Conservation (phyloP, 2,797 vertebrate species). For the Lacerta agilis region DNA sequence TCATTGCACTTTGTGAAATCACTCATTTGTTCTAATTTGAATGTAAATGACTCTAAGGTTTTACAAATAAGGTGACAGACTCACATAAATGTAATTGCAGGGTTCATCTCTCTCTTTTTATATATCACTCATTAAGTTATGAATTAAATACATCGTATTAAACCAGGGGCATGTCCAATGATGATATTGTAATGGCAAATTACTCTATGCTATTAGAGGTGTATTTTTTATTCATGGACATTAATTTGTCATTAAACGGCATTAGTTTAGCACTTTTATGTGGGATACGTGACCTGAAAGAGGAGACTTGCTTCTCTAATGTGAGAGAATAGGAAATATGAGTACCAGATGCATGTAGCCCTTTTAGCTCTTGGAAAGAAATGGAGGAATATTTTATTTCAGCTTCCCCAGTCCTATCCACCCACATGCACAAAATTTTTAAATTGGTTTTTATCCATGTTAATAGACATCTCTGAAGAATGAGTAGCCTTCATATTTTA, state of each 20-base stretch:
- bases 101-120: conserved; percentile 89
- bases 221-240: conserved; percentile 90
- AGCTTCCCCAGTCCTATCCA: conserved; percentile 34
- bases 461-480: conserved; percentile 55
- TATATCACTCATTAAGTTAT: conserved; percentile 91
- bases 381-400: conserved; percentile 33
- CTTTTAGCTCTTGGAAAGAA: conserved; percentile 55
- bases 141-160: conserved; percentile 92
- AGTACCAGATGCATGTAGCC: conserved; percentile 55
- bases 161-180: conserved; percentile 90
- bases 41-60: conserved; percentile 90
- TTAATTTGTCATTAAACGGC: conserved; percentile 90
- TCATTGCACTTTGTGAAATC: conserved; percentile 87
- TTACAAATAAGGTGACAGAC: conserved; percentile 91
- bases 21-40: conserved; percentile 90
- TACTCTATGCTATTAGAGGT: conserved; percentile 88
- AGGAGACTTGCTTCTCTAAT: conserved; percentile 73
- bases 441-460: conserved; percentile 62
- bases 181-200: conserved; percentile 92
- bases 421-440: conserved; percentile 30
- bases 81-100: conserved; percentile 90
- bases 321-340: conserved; percentile 64
- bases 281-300: conserved; percentile 86
- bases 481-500: conserved; percentile 46
- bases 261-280: conserved; percentile 90